Evolutionary conservation across 1,140 invertebrate species (phyloP), one percentile per base, ranked within the genome.

Genomic region (Orussus abietinus): DNA sequence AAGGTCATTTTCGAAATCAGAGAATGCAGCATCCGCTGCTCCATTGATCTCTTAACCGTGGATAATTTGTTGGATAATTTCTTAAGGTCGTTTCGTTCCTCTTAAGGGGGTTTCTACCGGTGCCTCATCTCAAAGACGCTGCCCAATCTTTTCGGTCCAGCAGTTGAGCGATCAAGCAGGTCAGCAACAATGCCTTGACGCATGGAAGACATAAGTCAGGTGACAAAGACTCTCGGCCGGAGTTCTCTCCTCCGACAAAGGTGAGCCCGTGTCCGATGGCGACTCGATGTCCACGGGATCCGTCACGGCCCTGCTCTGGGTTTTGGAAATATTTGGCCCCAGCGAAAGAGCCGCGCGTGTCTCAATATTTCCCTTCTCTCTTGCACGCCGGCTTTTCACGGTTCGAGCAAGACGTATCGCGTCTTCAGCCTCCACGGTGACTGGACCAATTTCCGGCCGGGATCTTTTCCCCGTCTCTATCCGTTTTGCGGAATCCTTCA

Each of bases 271-370:
- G 35, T 10, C 5, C 7, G 31, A 12, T 6, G 10, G 20, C n/a
- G n/a, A n/a, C n/a, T n/a, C n/a, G n/a, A n/a, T n/a, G n/a, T n/a
- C n/a, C n/a, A n/a, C n/a, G 12, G 10, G 49, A 67, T 69, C 61
- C 53, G 66, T 65, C 55, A 64, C 46, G 54, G 56, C 28, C 14
- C 11, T 36, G 50, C 39, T 15, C 33, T 12, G 47, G 66, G 64
- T 67, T 67, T 69, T 62, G 63, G 57, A 69, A 69, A 69, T 65
- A 69, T 57, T 64, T 59, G 47, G 53, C 39, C 31, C 4, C 15
- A 7, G n/a, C 22, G 19, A n/a, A 15, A 26, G 6, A 43, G 40
- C 40, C 46, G 44, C 45, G 53, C 44, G 54, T 61, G 62, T 64
- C 59, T 59, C 52, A 61, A 64, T 62, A 62, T 62, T 61, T 57